Conservation (phyloP, 2,888 invertebrate species). For the Rhodophaea formosa region DNA sequence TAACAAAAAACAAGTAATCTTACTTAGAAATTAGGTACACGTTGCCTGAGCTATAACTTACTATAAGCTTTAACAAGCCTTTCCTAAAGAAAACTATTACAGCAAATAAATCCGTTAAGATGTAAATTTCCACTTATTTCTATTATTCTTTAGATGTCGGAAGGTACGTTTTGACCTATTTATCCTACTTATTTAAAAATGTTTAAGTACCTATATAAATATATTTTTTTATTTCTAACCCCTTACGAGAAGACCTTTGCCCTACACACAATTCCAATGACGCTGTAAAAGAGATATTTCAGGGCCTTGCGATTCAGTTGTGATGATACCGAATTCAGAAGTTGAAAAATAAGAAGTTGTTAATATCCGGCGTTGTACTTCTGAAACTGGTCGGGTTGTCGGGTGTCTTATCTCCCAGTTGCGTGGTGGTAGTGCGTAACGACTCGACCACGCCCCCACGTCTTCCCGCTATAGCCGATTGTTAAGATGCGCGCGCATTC, state of each 20-base stretch:
- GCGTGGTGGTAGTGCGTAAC: constrained; percentile 71
- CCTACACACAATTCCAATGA: constrained; percentile 26
- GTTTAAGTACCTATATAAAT: not conserved
- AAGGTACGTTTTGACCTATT: no score
- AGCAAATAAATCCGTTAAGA: no score
- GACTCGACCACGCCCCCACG: constrained; percentile 66
- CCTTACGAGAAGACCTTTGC: constrained; percentile 3
- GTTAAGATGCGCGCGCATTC: constrained; percentile 74
- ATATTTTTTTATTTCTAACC: not conserved
- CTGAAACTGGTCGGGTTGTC: constrained; percentile 39
- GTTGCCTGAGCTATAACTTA: no score
- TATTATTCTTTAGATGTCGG: no score
- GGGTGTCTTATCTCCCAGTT: constrained; percentile 59
- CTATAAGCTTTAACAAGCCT: no score
- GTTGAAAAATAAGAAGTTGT: constrained; percentile 21
- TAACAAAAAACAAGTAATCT: no score
- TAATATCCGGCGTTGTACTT: constrained; percentile 22
- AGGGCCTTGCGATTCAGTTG: constrained; percentile 26
- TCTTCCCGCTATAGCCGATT: constrained; percentile 51
- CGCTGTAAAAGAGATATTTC: constrained; percentile 22
- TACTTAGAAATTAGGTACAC: no score
- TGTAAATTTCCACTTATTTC: no score
- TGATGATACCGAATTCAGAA: constrained; percentile 27
- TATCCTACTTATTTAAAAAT: no score
- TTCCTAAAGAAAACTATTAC: no score